Base-by-base conservation (phyloP, 35 echinoderm and acorn worm genomes). In the Strongylocentrotus purpuratus region DNA sequence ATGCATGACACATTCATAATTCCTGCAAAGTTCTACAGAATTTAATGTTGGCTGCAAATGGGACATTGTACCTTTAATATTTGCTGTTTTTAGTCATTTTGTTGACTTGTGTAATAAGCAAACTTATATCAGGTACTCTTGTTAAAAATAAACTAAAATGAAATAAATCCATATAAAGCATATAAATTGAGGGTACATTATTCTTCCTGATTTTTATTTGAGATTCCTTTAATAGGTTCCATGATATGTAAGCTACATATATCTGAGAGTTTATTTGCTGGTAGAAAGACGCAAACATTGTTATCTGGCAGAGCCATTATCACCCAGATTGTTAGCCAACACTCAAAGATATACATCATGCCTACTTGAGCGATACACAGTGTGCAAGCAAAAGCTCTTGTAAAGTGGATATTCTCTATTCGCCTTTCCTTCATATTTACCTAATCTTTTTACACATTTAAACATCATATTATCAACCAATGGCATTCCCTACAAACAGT, bases 311-410 rank as follows among this genome's bases (percentile, higher is more conserved):
- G 20, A 78, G 61, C 61, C 61, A 70, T 25, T 78, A 78, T 78
- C 65, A 78, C 65, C 18, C 65, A 78, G 65, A 78, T 78, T 78
- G 65, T 78, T 78, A 78, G 65, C 65, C 65, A 78, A 78, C 65
- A 78, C 65, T 78, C 65, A 78, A 78, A 59, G 65, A 28, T 15
- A 70, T 70, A n/a, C 65, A 78, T 78, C 7, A 78, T 78, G 65
- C 65, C 65, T 78, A 78, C 20, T 28, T 78, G 65, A 78, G 15
- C 50, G 25, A 78, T 78, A 78, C 28, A 78, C 65, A 78, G 65
- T 78, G 28, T 78, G 22, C 65, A 22, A 78, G 65, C 4, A 78
- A 78, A 78, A 28, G 0, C 25, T n/a, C 28, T 78, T 28, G 20
- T 78, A 15, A 41, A 15, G 50, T 55, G 50, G 50, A 55, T 55